phyloP scores from a whole-genome alignment of 2,888 invertebrate genomes.

The Cordilura impudica region DNA sequence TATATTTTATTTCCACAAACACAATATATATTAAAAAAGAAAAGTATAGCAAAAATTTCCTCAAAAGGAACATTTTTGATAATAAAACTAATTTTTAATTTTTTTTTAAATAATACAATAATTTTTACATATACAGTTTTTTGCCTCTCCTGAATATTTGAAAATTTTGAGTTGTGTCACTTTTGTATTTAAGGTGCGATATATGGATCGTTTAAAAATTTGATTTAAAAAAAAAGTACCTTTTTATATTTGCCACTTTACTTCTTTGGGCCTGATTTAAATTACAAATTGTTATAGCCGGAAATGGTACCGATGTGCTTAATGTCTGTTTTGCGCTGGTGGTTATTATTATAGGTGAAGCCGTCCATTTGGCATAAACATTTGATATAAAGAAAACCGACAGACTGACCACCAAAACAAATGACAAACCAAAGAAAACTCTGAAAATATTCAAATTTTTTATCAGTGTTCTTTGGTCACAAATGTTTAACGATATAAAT shows the following conservation, averaged over 20 bases:
- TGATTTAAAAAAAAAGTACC: slow-evolving; percentile 62
- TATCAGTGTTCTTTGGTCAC: neutral
- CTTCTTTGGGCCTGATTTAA: slow-evolving; percentile 87
- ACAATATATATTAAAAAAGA: too few relatives aligned
- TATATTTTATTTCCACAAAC: too few relatives aligned
- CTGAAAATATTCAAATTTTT: slow-evolving; percentile 76
- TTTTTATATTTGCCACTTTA: slow-evolving; percentile 81
- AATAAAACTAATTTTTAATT: too few relatives aligned
- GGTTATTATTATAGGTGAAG: slow-evolving; percentile 87
- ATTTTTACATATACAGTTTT: too few relatives aligned
- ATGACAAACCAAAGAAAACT: slow-evolving; percentile 86
- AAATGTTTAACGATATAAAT: neutral
- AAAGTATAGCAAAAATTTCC: too few relatives aligned
- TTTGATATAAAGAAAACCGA: slow-evolving; percentile 87
- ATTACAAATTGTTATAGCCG: slow-evolving; percentile 90
- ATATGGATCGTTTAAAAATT: neutral
- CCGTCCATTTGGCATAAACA: slow-evolving; percentile 86
- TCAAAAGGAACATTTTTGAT: too few relatives aligned
- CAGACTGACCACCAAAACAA: slow-evolving; percentile 82
- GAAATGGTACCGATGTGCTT: slow-evolving; percentile 86
- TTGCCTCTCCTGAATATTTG: too few relatives aligned
- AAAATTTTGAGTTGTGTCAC: too few relatives aligned
- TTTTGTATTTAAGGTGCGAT: too few relatives aligned
- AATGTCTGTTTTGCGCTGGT: slow-evolving; percentile 86
- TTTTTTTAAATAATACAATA: too few relatives aligned